phyloP scores from a whole-genome alignment of 2,888 invertebrate genomes.

The Hoplodrina ambigua region DNA sequence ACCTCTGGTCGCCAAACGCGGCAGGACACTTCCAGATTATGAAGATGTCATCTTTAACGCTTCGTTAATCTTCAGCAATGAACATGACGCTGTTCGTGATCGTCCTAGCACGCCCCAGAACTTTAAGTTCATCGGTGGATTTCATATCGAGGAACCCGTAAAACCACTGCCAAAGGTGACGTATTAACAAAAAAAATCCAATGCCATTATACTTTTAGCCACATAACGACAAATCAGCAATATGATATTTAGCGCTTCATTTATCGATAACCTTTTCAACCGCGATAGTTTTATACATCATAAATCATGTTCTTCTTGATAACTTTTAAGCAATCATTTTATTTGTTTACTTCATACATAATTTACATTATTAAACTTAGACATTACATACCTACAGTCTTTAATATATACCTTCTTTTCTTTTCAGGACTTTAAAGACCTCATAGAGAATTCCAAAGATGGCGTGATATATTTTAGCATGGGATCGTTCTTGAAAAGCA shows the following conservation, averaged over 20 bases:
- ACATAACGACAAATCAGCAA: neutral
- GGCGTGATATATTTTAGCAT: slow-evolving; percentile 82
- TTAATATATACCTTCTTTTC: neutral
- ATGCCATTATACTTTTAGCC: no score
- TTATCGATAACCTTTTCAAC: slow-evolving; percentile 19
- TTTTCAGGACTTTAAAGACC: slow-evolving; percentile 78
- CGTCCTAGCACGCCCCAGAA: slow-evolving; percentile 72
- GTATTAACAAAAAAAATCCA: neutral
- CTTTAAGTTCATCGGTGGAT: slow-evolving; percentile 76
- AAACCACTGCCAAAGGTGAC: slow-evolving; percentile 76
- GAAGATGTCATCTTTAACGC: slow-evolving; percentile 72
- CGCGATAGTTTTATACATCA: neutral
- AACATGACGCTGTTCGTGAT: slow-evolving; percentile 70
- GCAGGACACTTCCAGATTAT: slow-evolving; percentile 65
- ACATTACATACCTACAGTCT: no score
- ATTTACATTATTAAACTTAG: no score
- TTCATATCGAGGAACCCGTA: slow-evolving; percentile 72
- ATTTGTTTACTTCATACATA: no score
- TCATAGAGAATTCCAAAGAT: slow-evolving; percentile 75
- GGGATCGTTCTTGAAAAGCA: slow-evolving; percentile 76
- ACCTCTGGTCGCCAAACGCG: slow-evolving; percentile 65
- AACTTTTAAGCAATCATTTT: neutral
- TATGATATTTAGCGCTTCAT: neutral
- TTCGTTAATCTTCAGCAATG: slow-evolving; percentile 76
- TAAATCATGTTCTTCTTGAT: neutral